Evolutionary conservation across 1,140 invertebrate genomes (phyloP).

Genomic region (Sycobia sp.): DNA sequence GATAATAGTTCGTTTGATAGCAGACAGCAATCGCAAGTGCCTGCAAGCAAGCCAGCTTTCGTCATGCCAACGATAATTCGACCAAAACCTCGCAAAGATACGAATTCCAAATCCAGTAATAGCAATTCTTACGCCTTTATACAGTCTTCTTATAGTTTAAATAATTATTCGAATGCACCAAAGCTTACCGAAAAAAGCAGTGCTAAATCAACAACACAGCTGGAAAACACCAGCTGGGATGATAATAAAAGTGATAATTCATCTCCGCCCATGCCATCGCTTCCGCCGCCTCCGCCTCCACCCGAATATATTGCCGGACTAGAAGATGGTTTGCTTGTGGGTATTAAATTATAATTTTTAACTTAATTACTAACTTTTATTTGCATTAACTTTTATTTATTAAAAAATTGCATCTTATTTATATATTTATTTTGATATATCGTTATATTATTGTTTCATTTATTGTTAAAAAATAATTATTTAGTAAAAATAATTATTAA

Average conservation of each 20-base stretch:
- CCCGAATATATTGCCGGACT: slow-evolving; percentile 56
- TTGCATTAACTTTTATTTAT: too few relatives aligned
- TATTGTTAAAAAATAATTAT: too few relatives aligned
- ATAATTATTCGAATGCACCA: slow-evolving; percentile 17
- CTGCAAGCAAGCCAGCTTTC: slow-evolving; percentile 25
- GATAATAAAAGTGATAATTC: slow-evolving; percentile 41
- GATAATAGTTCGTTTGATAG: slow-evolving; percentile 27
- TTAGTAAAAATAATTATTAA: too few relatives aligned
- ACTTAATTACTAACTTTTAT: too few relatives aligned
- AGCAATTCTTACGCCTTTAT: neutral
- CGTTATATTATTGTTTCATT: too few relatives aligned
- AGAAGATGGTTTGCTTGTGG: slow-evolving; percentile 41
- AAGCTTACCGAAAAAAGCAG: neutral
- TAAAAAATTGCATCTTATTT: too few relatives aligned
- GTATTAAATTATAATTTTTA: slow-evolving; percentile 3
- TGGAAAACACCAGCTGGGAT: slow-evolving; percentile 38
- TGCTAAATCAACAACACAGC: neutral
- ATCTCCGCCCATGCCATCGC: slow-evolving; percentile 78
- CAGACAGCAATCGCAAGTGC: slow-evolving; percentile 35
- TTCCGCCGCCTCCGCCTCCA: slow-evolving; percentile 75
- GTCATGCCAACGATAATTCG: slow-evolving; percentile 72
- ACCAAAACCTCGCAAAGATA: slow-evolving; percentile 24
- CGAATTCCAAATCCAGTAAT: neutral
- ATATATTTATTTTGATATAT: too few relatives aligned
- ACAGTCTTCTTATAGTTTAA: neutral